phyloP scores from a whole-genome alignment of 1,140 invertebrate genomes.

The Zaprionus capensis region DNA sequence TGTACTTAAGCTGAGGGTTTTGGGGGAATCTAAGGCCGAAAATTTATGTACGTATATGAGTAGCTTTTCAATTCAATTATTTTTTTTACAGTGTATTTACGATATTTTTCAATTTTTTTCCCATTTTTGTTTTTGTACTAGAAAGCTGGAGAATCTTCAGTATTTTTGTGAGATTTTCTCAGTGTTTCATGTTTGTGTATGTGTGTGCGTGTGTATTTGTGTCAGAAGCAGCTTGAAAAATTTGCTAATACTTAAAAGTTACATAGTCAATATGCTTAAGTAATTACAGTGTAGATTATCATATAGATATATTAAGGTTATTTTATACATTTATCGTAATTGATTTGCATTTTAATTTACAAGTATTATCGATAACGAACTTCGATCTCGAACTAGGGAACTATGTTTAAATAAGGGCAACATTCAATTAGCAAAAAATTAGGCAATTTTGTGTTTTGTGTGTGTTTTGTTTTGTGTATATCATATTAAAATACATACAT shows the following conservation, averaged over 20 bases:
- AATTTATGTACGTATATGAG: constrained; percentile 76
- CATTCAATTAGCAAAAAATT: constrained; percentile 76
- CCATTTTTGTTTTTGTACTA: constrained; percentile 68
- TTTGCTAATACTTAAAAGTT: constrained; percentile 72
- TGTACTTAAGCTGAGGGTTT: constrained; percentile 63
- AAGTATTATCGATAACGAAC: constrained; percentile 10
- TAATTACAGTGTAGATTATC: constrained; percentile 48
- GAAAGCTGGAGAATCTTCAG: constrained; percentile 58
- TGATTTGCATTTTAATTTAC: constrained; percentile 50
- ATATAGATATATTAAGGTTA: constrained; percentile 61
- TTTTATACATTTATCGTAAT: constrained; percentile 72
- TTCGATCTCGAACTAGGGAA: constrained; percentile 45
- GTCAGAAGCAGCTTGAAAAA: constrained; percentile 72
- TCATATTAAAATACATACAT: constrained; percentile 73
- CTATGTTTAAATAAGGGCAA: constrained; percentile 61
- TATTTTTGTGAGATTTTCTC: constrained; percentile 17
- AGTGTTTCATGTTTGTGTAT: neutral
- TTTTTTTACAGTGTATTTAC: constrained; percentile 64
- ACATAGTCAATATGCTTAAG: constrained; percentile 73
- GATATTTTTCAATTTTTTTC: constrained; percentile 38
- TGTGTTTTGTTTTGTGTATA: constrained; percentile 42
- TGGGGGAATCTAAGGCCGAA: constrained; percentile 73
- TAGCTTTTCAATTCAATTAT: constrained; percentile 46
- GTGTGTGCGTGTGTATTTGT: constrained; percentile 17
- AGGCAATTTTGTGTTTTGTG: constrained; percentile 42